Percentiles rank a stretch among this genome's conserved stretches.
Evolutionary conservation across 2,888 invertebrate genomes (phyloP).

Genomic region (Elmis aenea): DNA sequence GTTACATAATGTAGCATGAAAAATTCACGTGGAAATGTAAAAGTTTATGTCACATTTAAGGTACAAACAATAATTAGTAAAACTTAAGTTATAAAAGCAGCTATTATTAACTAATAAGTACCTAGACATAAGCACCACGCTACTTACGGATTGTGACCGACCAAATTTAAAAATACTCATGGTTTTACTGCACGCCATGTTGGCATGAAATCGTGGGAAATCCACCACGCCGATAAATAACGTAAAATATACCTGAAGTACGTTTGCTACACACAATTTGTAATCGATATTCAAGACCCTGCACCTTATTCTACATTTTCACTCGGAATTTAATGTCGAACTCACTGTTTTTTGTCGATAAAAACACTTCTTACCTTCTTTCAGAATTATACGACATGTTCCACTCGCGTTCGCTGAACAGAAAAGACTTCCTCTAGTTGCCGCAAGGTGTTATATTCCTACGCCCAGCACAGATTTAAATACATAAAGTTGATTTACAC

Average conservation of each 20-base stretch:
- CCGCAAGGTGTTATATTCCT: conserved; percentile 44
- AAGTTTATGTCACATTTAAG: no score
- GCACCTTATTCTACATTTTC: conserved; percentile 26
- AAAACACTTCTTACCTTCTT: conserved; percentile 67
- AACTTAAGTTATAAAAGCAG: neutral
- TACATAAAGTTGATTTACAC: no score
- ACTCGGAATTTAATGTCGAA: conserved; percentile 34
- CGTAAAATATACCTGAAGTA: neutral
- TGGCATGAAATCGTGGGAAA: conserved; percentile 51
- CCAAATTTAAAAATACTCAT: neutral
- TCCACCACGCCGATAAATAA: conserved; percentile 37
- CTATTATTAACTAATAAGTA: neutral
- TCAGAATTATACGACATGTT: conserved; percentile 80
- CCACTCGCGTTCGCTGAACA: conserved; percentile 71
- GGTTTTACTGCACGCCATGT: conserved; percentile 50
- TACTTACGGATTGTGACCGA: neutral
- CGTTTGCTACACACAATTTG: neutral
- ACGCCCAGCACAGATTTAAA: no score
- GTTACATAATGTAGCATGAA: conserved; percentile 30
- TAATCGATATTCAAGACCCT: no score
- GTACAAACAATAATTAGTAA: neutral
- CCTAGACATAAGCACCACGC: no score
- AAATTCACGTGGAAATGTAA: conserved; percentile 32
- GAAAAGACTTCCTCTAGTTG: conserved; percentile 53
- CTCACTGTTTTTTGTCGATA: conserved; percentile 35